These are phyloP conservation scores for Sorex araneus DNA, from an alignment of 2,113 vertebrate genomes.

Conservation along the genomic window DNA sequence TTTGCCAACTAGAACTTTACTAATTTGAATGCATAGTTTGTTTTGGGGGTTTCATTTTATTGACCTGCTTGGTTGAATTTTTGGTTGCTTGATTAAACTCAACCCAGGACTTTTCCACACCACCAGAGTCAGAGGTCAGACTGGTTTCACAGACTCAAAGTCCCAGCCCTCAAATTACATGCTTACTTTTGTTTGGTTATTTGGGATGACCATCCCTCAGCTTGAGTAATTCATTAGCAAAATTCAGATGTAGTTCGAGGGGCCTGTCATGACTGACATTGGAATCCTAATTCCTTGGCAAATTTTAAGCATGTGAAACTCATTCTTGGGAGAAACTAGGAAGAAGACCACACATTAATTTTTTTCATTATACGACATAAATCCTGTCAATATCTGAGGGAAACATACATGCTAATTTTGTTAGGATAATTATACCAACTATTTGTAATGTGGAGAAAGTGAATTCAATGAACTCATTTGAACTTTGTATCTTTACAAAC, in stretches of 20 bases:
- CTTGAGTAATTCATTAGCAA: background rate
- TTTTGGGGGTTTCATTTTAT: background rate
- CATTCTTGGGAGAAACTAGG: background rate
- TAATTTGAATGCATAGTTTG: background rate
- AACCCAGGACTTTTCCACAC: background rate
- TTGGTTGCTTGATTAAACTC: background rate
- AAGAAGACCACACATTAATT: background rate
- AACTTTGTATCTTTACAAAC: constrained; percentile 1
- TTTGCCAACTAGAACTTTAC: background rate
- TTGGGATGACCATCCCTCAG: background rate
- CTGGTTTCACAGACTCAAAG: background rate
- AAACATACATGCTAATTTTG: background rate
- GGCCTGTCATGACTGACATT: background rate
- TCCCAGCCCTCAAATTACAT: background rate
- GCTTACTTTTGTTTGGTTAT: too few species aligned
- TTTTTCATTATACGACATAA: background rate
- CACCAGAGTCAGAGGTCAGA: background rate
- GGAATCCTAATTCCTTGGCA: background rate
- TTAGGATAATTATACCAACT: background rate
- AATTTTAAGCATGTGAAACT: background rate
- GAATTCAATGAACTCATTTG: background rate
- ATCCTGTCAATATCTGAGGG: background rate
- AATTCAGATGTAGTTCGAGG: background rate
- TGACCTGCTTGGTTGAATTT: background rate
- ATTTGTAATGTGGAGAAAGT: background rate